A percentile compares a stretch with the other conserved stretches of the same genome.
These are phyloP conservation scores for Cotesia vestalis DNA, from an alignment of 1,140 invertebrate species.

Conservation along the genomic window DNA sequence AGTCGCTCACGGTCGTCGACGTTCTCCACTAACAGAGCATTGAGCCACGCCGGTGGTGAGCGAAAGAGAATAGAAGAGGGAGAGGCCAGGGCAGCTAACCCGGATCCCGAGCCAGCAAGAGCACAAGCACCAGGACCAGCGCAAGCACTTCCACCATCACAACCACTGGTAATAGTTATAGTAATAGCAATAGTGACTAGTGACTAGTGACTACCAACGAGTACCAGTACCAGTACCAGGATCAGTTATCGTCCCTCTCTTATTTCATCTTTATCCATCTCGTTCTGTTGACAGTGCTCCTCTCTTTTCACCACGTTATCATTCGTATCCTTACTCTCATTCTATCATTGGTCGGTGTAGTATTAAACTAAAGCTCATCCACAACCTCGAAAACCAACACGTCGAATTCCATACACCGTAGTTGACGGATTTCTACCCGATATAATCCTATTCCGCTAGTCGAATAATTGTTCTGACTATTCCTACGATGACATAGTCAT, in stretches of 20 bases:
- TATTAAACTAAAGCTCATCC: no score
- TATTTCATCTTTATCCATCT: background rate
- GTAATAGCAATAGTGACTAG: no score
- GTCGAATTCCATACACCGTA: background rate
- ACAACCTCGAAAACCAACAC: slow-evolving; percentile 1
- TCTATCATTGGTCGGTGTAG: no score
- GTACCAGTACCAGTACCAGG: no score
- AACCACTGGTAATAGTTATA: no score
- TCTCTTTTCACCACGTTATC: background rate
- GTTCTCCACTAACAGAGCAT: background rate
- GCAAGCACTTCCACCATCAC: no score
- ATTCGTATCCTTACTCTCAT: background rate
- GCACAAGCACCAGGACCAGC: no score
- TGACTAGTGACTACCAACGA: no score
- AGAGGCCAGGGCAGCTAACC: slow-evolving; percentile 12
- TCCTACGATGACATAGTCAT: no score
- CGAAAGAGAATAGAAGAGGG: slow-evolving; percentile 8
- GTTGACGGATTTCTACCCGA: background rate
- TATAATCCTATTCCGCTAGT: no score
- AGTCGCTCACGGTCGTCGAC: background rate
- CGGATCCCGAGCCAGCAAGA: slow-evolving; percentile 11
- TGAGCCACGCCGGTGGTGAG: background rate
- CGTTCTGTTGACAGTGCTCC: background rate
- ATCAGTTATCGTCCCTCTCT: slow-evolving; percentile 10
- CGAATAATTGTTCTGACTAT: no score